phyloP scores from a whole-genome alignment of 2,797 vertebrate genomes.

The Atherinosoma microstoma region DNA sequence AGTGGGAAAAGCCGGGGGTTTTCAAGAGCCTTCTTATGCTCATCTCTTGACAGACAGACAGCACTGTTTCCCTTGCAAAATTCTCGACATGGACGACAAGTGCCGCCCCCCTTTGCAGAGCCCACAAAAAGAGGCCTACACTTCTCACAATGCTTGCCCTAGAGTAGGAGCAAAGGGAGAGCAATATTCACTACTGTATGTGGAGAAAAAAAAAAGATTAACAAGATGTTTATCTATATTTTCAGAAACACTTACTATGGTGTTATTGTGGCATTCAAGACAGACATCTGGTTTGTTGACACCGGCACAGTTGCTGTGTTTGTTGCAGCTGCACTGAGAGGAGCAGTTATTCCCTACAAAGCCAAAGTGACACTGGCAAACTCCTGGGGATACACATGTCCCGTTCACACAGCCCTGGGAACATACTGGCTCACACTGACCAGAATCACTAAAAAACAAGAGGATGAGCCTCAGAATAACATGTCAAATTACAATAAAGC shows the following conservation, averaged over 20 bases:
- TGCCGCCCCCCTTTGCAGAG: constrained; percentile 88
- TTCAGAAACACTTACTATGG: constrained; percentile 79
- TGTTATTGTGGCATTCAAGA: constrained; percentile 92
- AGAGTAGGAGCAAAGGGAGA: constrained; percentile 21
- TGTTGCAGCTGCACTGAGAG: constrained; percentile 92
- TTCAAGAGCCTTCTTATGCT: constrained; percentile 84
- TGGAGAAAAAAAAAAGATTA: not conserved
- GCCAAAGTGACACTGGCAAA: constrained; percentile 92
- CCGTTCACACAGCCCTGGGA: constrained; percentile 93
- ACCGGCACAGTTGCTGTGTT: constrained; percentile 91
- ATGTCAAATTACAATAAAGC: not conserved
- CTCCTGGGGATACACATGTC: constrained; percentile 89
- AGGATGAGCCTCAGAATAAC: not conserved
- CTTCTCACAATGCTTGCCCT: constrained; percentile 93
- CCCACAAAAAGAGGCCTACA: constrained; percentile 93
- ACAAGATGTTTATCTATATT: not conserved
- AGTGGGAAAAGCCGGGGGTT: constrained; percentile 84
- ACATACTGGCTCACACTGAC: constrained; percentile 92
- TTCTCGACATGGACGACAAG: constrained; percentile 89
- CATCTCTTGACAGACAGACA: constrained; percentile 88
- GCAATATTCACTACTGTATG: not conserved
- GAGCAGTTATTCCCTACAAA: constrained; percentile 94
- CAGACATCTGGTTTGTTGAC: constrained; percentile 88
- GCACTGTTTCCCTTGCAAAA: constrained; percentile 92
- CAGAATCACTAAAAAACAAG: constrained; percentile 76